Conservation (phyloP, 1,140 invertebrate genomes). For the Myzus persicae region DNA sequence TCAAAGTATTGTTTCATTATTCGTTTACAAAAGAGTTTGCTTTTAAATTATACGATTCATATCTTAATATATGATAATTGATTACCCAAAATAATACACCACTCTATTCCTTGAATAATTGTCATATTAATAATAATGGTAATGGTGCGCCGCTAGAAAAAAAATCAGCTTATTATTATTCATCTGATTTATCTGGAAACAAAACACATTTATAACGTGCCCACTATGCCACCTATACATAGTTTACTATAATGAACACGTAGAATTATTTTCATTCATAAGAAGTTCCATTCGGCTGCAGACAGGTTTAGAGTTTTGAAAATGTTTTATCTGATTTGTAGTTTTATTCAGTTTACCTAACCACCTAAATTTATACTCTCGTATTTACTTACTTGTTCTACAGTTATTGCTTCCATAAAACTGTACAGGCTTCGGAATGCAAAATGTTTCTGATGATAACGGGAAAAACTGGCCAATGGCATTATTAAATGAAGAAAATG, state of each 20-base stretch:
- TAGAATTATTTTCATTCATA: constrained; percentile 55
- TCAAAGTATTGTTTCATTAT: background rate
- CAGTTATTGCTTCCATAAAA: constrained; percentile 43
- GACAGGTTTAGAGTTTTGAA: constrained; percentile 41
- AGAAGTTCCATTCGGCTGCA: background rate
- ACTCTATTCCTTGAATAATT: constrained; percentile 37
- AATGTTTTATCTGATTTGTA: constrained; percentile 26
- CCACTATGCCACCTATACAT: background rate
- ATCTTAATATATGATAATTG: constrained; percentile 58
- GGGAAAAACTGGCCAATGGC: background rate
- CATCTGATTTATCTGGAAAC: constrained; percentile 38
- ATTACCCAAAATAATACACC: constrained; percentile 19
- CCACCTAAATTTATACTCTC: background rate
- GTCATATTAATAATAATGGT: constrained; percentile 35
- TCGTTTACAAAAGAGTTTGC: background rate
- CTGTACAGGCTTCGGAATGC: background rate
- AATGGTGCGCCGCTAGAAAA: background rate
- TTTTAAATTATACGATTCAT: constrained; percentile 37
- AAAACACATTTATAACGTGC: constrained; percentile 48
- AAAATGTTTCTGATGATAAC: constrained; percentile 24
- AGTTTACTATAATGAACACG: constrained; percentile 54
- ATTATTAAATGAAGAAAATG: constrained; percentile 26
- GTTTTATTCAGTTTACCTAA: background rate
- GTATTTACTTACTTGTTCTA: background rate
- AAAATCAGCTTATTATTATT: constrained; percentile 48